phyloP scores from a whole-genome alignment of 1,140 invertebrate genomes.

The Orius laevigatus region DNA sequence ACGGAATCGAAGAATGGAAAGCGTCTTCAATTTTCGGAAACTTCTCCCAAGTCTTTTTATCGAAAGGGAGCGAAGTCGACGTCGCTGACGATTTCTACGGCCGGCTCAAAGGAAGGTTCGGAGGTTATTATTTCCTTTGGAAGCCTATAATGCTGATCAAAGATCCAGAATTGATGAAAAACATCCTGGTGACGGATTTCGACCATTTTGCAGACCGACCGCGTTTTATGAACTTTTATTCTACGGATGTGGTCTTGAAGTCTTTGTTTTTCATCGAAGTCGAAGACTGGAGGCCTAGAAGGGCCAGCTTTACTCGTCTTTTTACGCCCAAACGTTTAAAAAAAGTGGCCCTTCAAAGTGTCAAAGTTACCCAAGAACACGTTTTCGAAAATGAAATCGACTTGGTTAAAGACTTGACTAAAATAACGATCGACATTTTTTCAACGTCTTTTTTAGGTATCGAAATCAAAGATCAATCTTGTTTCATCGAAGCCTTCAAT shows the following conservation, averaged over 20 bases:
- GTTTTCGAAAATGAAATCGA: neutral
- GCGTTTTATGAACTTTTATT: neutral
- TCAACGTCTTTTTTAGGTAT: neutral
- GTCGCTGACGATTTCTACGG: too few species aligned
- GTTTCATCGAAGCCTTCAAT: neutral
- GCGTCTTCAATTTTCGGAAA: too few species aligned
- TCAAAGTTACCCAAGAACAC: too few species aligned
- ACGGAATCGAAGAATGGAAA: too few species aligned
- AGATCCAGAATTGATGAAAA: neutral
- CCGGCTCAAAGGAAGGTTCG: too few species aligned
- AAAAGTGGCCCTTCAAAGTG: neutral
- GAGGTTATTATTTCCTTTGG: neutral
- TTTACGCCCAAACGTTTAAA: neutral
- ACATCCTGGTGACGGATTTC: neutral
- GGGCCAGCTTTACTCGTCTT: neutral
- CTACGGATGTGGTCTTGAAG: neutral
- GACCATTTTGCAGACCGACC: conserved; percentile 2
- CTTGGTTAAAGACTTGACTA: neutral
- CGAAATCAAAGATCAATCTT: neutral
- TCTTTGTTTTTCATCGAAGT: conserved; percentile 2
- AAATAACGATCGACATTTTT: neutral
- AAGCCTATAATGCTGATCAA: neutral
- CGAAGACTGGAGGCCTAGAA: neutral
- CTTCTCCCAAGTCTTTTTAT: too few species aligned
- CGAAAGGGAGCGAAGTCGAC: too few species aligned